These are phyloP conservation scores for Asbolus verrucosus DNA, from an alignment of 1,140 invertebrate genomes.

Conservation along the genomic window DNA sequence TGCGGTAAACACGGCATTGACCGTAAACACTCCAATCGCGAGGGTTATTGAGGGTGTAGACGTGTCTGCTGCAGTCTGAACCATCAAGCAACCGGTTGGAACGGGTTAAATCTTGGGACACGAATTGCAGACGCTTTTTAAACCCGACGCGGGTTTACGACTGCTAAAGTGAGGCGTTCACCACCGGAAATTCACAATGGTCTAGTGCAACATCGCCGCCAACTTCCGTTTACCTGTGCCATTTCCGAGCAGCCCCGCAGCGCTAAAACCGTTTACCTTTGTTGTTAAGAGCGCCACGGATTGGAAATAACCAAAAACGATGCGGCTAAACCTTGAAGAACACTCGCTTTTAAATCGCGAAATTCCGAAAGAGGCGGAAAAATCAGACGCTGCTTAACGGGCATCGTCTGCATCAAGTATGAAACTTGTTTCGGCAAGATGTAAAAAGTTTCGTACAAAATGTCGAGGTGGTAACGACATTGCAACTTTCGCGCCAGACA, in stretches of 20 bases:
- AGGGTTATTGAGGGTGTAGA: conserved; percentile 16
- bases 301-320: no score
- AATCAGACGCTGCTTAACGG: no score
- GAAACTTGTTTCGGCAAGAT: no score
- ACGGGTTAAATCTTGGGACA: conserved; percentile 11
- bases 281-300: no score
- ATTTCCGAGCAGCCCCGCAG: conserved; percentile 28
- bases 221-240: conserved; percentile 41
- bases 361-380: no score
- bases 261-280: conserved; percentile 6
- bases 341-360: no score
- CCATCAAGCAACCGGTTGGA: conserved; percentile 4
- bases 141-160: conserved; percentile 24
- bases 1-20: conserved; percentile 29
- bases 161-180: conserved; percentile 24
- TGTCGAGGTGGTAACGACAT: no score
- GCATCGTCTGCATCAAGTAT: no score
- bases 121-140: conserved; percentile 14
- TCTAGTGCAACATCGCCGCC: conserved; percentile 29
- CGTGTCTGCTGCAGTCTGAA: conserved; percentile 15
- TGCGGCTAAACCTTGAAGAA: no score
- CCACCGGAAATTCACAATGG: conserved; percentile 33
- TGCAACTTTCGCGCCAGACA: no score
- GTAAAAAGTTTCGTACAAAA: no score
- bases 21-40: conserved; percentile 16